These are phyloP conservation scores for Gymnarchus niloticus DNA, from an alignment of 2,113 vertebrate species.

Conservation along the genomic window DNA sequence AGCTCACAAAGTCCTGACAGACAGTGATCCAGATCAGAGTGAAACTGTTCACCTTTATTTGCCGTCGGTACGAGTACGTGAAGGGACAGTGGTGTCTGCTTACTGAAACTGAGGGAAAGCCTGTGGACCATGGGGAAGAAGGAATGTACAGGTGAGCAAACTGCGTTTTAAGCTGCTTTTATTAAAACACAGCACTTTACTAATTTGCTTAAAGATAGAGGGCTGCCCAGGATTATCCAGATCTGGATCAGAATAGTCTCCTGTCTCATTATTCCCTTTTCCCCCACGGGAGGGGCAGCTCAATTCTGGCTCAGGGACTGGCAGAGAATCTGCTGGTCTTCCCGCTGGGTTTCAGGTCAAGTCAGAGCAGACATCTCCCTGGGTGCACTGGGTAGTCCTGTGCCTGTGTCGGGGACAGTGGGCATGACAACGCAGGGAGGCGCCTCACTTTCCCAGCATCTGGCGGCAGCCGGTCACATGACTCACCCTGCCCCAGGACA, in stretches of 20 bases:
- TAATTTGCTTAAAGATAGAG: constrained; percentile 35
- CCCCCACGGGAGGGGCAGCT: background rate
- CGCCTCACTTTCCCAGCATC: constrained; percentile 62
- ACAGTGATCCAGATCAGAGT: constrained; percentile 43
- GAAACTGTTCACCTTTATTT: constrained; percentile 8
- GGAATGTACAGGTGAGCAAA: background rate
- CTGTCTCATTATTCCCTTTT: background rate
- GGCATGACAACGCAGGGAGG: constrained; percentile 53
- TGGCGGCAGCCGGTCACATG: constrained; percentile 56
- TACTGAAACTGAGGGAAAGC: background rate
- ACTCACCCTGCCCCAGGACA: constrained; percentile 48
- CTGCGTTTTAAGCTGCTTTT: background rate
- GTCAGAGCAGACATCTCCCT: constrained; percentile 43
- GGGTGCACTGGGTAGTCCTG: constrained; percentile 50
- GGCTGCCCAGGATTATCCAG: background rate
- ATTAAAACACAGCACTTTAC: constrained; percentile 37
- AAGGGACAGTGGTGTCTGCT: background rate
- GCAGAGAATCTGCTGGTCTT: constrained; percentile 46
- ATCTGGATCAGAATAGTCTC: constrained; percentile 28
- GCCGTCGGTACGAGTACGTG: background rate
- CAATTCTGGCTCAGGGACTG: constrained; percentile 22
- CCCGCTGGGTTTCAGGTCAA: constrained; percentile 36
- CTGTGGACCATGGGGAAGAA: background rate
- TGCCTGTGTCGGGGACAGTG: constrained; percentile 43
- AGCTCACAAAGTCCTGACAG: constrained; percentile 43